Evolutionary conservation across 53 echinoderm and acorn worm species (phyloP).

Genomic region (Luidia sarsii): DNA sequence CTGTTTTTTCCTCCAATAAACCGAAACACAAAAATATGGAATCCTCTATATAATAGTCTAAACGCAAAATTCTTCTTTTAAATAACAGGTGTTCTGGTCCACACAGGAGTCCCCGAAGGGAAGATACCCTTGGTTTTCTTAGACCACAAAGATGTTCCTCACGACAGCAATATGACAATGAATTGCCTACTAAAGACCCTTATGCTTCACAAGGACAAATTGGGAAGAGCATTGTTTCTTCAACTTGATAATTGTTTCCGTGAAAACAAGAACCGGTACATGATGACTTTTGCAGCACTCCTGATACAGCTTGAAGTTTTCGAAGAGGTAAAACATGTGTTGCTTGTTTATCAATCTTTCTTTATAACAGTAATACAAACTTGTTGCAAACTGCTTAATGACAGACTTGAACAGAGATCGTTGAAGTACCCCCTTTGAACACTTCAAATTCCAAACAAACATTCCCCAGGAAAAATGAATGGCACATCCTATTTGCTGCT

Average conservation of each 20-base stretch:
- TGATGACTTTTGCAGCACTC: constrained; percentile 27
- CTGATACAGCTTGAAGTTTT: constrained; percentile 15
- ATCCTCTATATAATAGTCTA: constrained; percentile 2
- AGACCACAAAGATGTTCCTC: constrained; percentile 36
- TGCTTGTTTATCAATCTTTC: no score
- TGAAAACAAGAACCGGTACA: constrained; percentile 33
- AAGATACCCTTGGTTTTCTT: constrained; percentile 28
- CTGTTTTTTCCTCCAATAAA: not conserved
- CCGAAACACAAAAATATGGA: no score
- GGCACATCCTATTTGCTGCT: no score
- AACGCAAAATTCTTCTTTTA: no score
- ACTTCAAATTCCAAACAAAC: no score
- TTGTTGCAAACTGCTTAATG: no score
- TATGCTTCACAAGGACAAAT: constrained; percentile 20
- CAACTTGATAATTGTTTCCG: constrained; percentile 44
- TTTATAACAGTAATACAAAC: no score
- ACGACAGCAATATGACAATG: constrained; percentile 25
- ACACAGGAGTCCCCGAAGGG: constrained; percentile 10
- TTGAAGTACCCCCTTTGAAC: no score
- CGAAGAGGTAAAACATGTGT: constrained; percentile 57
- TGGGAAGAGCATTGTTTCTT: constrained; percentile 31
- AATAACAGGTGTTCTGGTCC: no score
- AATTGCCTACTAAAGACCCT: constrained; percentile 33
- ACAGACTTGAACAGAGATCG: no score
- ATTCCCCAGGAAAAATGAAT: no score